Evolutionary conservation across 2,888 invertebrate genomes (phyloP), one percentile per base, ranked within the genome.

Genomic region (Cantharis flavilabris): DNA sequence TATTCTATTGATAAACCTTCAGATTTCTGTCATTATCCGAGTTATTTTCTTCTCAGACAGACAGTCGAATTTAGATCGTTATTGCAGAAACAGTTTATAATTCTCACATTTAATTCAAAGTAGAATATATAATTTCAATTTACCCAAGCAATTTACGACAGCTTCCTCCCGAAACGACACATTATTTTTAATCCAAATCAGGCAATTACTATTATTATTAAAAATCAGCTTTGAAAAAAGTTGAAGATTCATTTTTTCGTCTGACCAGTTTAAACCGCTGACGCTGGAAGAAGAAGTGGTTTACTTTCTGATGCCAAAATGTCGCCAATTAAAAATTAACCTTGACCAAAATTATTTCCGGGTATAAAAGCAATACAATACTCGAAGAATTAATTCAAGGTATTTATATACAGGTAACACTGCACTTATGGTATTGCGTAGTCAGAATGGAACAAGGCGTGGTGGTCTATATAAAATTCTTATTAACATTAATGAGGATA

Each of bases 391-490:
- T 77, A 77, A 75, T 77, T 77, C 77, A 77, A 77, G 77, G 77
- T 77, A 70, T 62, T n/a, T 49, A 33, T 33, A 33, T 65, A n/a
- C 13, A 63, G 63, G 71, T 63, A 71, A 71, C 28, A 30, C 63
- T 72, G 72, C 64, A 72, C 72, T 63, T 65, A 70, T 73, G 69
- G 26, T 75, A 64, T 75, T 78, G 78, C 78, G 78, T 78, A 73
- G 76, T 78, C 63, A 72, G 62, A 63, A 78, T 78, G 73, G 69
- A 63, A 71, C 69, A 74, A 81, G 82, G 82, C 82, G 82, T 80
- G 82, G 82, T 80, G 71, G 78, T 63, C 73, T 82, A 82, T 82
- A 82, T 80, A 81, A 79, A 76, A 72, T 74, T 75, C 73, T 73
- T 75, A 80, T 77, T 76, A 78, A 80, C 69, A 73, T 67, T 70